These are phyloP conservation scores for Wiebesia pumilae DNA, from an alignment of 1,140 invertebrate genomes.

Conservation along the genomic window DNA sequence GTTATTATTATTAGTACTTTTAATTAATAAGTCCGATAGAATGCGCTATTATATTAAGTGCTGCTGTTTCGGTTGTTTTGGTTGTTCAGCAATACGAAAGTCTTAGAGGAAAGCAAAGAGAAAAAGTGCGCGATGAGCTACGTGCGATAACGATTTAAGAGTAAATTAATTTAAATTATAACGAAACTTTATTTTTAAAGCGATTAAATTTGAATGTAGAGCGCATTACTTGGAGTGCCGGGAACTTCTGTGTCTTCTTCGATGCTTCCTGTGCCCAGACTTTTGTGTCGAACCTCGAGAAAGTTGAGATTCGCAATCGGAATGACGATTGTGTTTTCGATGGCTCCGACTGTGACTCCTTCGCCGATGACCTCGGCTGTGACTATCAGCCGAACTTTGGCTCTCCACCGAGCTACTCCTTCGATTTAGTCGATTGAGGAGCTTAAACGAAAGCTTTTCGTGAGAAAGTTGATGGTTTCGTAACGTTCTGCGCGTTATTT, in stretches of 20 bases:
- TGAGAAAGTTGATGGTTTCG: background rate
- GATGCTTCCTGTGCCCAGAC: constrained; percentile 83
- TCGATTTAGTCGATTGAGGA: constrained; percentile 74
- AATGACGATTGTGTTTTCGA: constrained; percentile 85
- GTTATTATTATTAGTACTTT: background rate
- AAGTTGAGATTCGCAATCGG: constrained; percentile 92
- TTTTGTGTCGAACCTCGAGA: constrained; percentile 85
- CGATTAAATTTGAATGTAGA: background rate
- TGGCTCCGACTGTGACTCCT: constrained; percentile 79
- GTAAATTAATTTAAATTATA: background rate
- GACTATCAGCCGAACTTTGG: constrained; percentile 82
- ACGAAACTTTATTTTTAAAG: background rate
- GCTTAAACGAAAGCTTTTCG: constrained; percentile 56
- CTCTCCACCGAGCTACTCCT: constrained; percentile 85
- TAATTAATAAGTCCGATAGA: background rate
- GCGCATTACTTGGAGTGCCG: constrained; percentile 67
- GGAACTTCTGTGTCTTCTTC: constrained; percentile 78
- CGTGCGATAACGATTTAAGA: no score
- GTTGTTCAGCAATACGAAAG: no score
- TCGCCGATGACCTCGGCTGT: constrained; percentile 71
- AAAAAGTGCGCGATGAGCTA: no score
- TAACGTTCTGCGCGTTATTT: background rate
- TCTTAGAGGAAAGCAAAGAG: no score
- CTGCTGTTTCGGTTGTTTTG: no score
- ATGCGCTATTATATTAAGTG: no score